A percentile compares a stretch with the other conserved stretches of the same genome.
phyloP scores from a whole-genome alignment of 2,797 vertebrate species.

The Peromyscus melanophrys region DNA sequence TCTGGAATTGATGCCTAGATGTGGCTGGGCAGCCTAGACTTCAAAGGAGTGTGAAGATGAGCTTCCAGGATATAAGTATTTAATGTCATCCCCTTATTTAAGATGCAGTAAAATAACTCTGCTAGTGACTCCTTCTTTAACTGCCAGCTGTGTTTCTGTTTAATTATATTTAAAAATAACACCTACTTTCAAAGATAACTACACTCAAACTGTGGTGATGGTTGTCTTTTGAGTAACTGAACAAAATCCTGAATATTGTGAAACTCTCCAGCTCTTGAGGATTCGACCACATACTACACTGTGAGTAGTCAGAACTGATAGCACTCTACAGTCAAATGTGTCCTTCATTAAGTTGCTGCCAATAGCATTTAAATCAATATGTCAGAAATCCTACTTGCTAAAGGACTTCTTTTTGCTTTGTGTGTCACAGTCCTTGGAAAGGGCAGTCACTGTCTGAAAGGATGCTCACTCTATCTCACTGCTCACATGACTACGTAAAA shows the following conservation, averaged over 20 bases:
- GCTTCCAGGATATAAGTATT: slow-evolving; percentile 17
- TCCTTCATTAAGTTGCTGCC: not conserved
- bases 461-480: not conserved
- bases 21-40: not conserved
- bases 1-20: not conserved
- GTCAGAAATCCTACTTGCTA: slow-evolving; percentile 46
- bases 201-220: slow-evolving; percentile 37
- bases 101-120: slow-evolving; percentile 25
- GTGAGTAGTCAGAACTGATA: not conserved
- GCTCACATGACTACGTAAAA: not conserved
- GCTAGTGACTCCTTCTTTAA: slow-evolving; percentile 37
- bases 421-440: not conserved
- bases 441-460: not conserved
- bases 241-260: slow-evolving; percentile 45
- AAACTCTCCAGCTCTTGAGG: not conserved
- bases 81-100: slow-evolving; percentile 13
- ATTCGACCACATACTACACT: not conserved
- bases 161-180: slow-evolving; percentile 79
- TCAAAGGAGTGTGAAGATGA: not conserved
- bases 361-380: not conserved
- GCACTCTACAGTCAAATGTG: not conserved
- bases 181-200: slow-evolving; percentile 66
- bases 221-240: slow-evolving; percentile 65
- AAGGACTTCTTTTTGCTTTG: slow-evolving; percentile 24
- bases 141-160: slow-evolving; percentile 68